Evolutionary conservation across 2,888 invertebrate species (phyloP), one percentile per base, ranked within the genome.

Genomic region (Bombylius major): DNA sequence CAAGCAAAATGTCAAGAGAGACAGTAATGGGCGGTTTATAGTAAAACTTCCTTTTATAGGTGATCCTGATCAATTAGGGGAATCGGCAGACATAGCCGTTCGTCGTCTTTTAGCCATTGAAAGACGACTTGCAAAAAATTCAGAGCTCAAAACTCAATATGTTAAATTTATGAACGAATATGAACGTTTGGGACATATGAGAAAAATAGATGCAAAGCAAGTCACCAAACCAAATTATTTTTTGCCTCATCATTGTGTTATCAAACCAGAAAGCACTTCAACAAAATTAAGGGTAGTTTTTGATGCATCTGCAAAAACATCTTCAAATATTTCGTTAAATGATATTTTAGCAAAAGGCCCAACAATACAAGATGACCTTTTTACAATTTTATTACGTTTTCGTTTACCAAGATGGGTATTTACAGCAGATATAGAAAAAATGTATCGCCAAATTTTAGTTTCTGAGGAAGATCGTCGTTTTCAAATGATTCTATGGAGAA

Each of bases 111-210:
- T 57, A 9, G 34, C 57, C 8, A 47, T 64, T 32, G 62, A 64
- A 60, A 50, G 54, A 39, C 58, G 58, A 47, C 54, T 63, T 31
- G 45, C n/a, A 14, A 58, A 54, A 36, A 51, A 62, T 47, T 51
- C 56, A 8, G 34, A 55, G 47, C 36, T 63, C 32, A 60, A 54
- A 44, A 33, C 12, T 11, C 55, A 62, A 52, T 65, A 64, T 53
- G 23, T 44, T 9, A 14, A 60, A 13, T 63, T 65, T 32, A 63
- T 64, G 59, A 36, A 59, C 11, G 62, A 64, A 52, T 63, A 65
- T 42, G 34, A 53, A 14, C n/a, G 50, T 4, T 48, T 61, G 53
- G 58, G 56, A 48, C 63, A 64, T 42, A 65, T 64, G 62, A 42
- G 44, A n/a, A 53, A 50, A 56, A 46, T 56, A 14, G 31, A 34